A percentile compares a stretch with the other conserved stretches of the same genome.
Conservation (phyloP, 2,797 vertebrate genomes). For the Coluber constrictor region DNA sequence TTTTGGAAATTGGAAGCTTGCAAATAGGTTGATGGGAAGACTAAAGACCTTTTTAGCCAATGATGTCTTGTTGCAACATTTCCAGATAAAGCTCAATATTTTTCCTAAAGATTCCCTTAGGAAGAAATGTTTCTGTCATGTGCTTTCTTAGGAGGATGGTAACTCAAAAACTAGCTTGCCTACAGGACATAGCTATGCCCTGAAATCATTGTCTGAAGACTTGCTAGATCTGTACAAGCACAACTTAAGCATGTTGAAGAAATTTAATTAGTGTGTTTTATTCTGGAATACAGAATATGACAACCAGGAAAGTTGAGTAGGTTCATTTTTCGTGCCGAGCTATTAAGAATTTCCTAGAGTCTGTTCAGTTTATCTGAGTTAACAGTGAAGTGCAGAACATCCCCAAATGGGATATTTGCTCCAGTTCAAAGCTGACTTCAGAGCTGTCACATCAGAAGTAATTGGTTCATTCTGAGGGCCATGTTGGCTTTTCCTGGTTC, state of each 20-base stretch:
- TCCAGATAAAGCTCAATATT: background rate
- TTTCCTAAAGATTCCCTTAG: background rate
- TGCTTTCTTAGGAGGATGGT: background rate
- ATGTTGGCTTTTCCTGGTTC: background rate
- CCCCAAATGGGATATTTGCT: background rate
- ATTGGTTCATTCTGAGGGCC: background rate
- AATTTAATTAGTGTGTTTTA: background rate
- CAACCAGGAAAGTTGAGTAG: background rate
- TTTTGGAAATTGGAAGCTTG: background rate
- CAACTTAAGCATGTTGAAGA: background rate
- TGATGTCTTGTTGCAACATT: background rate
- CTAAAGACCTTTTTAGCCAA: background rate
- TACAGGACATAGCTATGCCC: background rate
- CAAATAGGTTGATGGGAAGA: background rate
- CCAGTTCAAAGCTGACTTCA: background rate
- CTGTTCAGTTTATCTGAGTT: background rate
- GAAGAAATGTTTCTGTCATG: background rate
- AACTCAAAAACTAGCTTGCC: background rate
- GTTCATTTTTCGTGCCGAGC: background rate
- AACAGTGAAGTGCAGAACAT: background rate
- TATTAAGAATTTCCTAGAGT: background rate
- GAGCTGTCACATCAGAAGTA: background rate
- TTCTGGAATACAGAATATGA: background rate
- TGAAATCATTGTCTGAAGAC: background rate
- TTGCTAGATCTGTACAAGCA: background rate